Base-by-base conservation (phyloP, 2,113 vertebrate genomes). In the Procavia capensis region DNA sequence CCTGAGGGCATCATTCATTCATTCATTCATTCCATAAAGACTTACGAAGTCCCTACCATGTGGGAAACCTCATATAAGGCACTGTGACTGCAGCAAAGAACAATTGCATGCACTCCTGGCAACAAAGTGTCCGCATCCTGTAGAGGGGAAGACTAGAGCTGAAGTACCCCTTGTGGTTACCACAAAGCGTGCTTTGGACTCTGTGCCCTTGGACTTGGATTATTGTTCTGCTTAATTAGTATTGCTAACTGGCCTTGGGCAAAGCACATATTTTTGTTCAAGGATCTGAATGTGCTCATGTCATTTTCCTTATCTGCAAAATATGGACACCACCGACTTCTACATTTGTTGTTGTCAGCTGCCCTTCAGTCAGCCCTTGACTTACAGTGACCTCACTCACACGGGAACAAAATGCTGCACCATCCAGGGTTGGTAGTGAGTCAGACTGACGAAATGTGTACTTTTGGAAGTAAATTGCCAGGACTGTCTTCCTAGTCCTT, bases 111-210 rank as follows among this genome's bases (percentile, higher is more conserved):
- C 39, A 16, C 9, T 31, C 43, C 45, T 41, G 2, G n/a, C 54
- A 1, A 25, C 57, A 54, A 6, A 74, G 29, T 3, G 24, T 90
- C 66, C 8, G 27, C 24, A 20, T 54, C 2, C 7, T 29, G 5
- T 8, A 19, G 20, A 7, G 2, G 41, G 31, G 39, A 6, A 63
- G 14, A 24, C 29, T 22, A 13, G 9, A 27, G 43, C 8, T 3
- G 2, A 79, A 43, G 16, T 13, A 4, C 70, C 19, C 9, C 9
- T 47, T 31, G 2, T 0, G 3, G 7, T 20, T 68, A 1, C 63
- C 50, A 19, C 19, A 20, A n/a, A 34, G 22, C 1, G 10, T 14
- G 9, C 9, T 22, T 7, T n/a, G 25, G 22, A 20, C 41, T 31
- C 47, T 70, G 0, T 1, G 29, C 6, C 19, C 22, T 3, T 75